These are phyloP conservation scores for Campylomormyrus tamandua DNA, from an alignment of 2,113 vertebrate genomes.

Conservation along the genomic window DNA sequence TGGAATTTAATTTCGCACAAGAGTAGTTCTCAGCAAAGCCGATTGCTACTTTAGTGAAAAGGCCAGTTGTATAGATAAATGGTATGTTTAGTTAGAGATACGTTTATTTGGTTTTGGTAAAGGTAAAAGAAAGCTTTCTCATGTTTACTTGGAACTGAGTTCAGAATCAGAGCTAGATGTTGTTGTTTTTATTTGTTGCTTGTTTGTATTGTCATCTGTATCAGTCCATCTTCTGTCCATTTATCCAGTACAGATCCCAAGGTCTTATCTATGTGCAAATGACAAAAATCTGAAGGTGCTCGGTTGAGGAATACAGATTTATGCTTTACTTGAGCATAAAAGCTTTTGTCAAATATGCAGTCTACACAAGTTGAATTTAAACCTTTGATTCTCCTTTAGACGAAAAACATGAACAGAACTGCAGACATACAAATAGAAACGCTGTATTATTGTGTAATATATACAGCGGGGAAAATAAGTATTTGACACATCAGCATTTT, in stretches of 20 bases:
- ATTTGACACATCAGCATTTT: too few species aligned
- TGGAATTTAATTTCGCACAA: not conserved
- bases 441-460: not conserved
- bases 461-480: too few species aligned
- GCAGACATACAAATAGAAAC: not conserved
- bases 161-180: not conserved
- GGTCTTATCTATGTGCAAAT: not conserved
- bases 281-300: not conserved
- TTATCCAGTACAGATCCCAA: not conserved
- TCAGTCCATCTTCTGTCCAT: not conserved
- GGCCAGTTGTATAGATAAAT: not conserved
- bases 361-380: not conserved
- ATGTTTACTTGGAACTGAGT: not conserved
- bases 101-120: not conserved
- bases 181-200: not conserved
- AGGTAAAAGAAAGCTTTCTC: not conserved
- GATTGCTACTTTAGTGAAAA: not conserved
- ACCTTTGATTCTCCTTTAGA: not conserved
- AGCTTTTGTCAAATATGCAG: not conserved
- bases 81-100: not conserved
- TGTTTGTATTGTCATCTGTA: not conserved
- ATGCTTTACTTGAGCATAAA: not conserved
- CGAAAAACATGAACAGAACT: not conserved
- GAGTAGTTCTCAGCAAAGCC: not conserved
- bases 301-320: not conserved